Percentiles rank a stretch among this genome's conserved stretches.
Conservation (phyloP, 2,113 vertebrate species). For the Pholis gunnellus region DNA sequence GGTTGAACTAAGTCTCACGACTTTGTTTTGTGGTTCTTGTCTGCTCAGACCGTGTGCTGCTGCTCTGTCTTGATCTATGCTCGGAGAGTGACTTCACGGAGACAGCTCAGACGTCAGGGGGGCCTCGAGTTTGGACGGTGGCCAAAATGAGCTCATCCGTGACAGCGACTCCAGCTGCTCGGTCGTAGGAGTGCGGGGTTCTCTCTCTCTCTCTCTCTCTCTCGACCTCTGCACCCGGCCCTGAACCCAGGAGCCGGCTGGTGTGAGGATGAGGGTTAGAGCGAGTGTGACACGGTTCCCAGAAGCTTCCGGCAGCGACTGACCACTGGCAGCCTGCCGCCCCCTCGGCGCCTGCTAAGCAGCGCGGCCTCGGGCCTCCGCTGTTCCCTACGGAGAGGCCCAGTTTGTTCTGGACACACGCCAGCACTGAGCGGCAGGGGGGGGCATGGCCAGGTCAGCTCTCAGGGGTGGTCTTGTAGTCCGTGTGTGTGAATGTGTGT, state of each 20-base stretch:
- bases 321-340: constrained; percentile 74
- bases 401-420: constrained; percentile 79
- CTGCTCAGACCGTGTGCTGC: constrained; percentile 27
- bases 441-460: constrained; percentile 76
- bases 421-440: constrained; percentile 71
- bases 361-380: constrained; percentile 66
- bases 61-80: constrained; percentile 36
- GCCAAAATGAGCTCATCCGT: constrained; percentile 81
- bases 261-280: constrained; percentile 39
- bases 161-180: constrained; percentile 73
- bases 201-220: neutral
- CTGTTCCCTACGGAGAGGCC: constrained; percentile 71
- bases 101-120: constrained; percentile 55
- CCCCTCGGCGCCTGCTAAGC: constrained; percentile 76
- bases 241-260: constrained; percentile 38
- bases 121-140: constrained; percentile 55
- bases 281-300: constrained; percentile 63
- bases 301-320: constrained; percentile 59
- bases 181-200: constrained; percentile 37
- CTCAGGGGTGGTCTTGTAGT: constrained; percentile 79
- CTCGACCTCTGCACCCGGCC: constrained; percentile 47
- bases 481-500: constrained; percentile 55
- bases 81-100: constrained; percentile 67
- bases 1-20: constrained; percentile 51
- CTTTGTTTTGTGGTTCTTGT: constrained; percentile 49